These are phyloP conservation scores for Elaphurus davidianus DNA, from an alignment of 2,113 vertebrate species.

Conservation along the genomic window DNA sequence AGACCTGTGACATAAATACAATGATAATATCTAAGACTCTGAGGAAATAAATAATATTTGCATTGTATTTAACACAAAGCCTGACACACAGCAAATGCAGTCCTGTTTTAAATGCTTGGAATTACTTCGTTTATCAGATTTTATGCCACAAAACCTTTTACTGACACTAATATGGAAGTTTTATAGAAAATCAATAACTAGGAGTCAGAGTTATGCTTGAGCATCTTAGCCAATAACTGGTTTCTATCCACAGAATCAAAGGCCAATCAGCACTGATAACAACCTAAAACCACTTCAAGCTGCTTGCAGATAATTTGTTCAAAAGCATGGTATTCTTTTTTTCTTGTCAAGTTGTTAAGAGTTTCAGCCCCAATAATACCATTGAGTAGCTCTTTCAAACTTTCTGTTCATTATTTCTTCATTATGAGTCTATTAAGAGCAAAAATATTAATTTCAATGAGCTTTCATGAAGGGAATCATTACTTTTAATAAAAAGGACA, in stretches of 20 bases:
- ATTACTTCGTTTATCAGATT: neutral
- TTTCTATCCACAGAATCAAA: neutral
- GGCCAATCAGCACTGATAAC: neutral
- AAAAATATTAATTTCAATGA: neutral
- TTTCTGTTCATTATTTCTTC: neutral
- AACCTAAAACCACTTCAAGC: neutral
- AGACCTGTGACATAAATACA: neutral
- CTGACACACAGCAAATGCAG: neutral
- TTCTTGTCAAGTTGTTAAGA: neutral
- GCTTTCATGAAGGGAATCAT: neutral
- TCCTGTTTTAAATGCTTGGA: neutral
- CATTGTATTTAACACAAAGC: neutral
- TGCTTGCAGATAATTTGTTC: neutral
- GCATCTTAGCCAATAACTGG: neutral
- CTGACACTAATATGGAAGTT: neutral
- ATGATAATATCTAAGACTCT: neutral
- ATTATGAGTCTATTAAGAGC: neutral
- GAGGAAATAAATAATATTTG: neutral
- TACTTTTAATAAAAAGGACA: neutral
- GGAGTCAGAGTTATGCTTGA: neutral
- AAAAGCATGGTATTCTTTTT: neutral
- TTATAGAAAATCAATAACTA: neutral
- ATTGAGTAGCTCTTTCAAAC: neutral
- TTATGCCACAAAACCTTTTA: neutral
- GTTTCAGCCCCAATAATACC: neutral